Conservation (phyloP, 2,113 vertebrate species). For the Psephotus haematonotus region DNA sequence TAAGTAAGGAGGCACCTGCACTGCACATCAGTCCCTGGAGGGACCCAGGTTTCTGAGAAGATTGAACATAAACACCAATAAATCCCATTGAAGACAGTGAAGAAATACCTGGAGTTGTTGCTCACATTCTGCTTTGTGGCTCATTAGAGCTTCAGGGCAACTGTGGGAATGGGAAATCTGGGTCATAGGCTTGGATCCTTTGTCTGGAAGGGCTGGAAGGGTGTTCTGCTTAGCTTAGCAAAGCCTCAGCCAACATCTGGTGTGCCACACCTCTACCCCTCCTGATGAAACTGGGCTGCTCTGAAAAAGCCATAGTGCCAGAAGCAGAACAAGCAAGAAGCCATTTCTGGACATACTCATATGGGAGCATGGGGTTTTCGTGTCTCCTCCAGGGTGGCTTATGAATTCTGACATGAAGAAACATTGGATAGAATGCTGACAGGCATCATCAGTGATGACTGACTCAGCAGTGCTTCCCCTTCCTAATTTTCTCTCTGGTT, state of each 20-base stretch:
- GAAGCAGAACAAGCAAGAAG: background rate
- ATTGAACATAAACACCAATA: background rate
- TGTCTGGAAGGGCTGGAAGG: background rate
- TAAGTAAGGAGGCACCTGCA: background rate
- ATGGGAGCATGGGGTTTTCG: accelerated
- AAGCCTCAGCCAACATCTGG: background rate
- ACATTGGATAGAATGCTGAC: background rate
- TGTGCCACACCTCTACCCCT: background rate
- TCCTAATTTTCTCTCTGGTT: background rate
- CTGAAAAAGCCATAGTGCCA: background rate
- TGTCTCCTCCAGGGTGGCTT: background rate
- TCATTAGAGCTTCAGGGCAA: background rate
- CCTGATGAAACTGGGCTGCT: background rate
- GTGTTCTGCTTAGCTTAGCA: background rate
- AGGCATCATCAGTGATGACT: background rate
- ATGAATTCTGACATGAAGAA: background rate
- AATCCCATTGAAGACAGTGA: background rate
- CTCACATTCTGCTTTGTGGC: background rate
- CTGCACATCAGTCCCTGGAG: background rate
- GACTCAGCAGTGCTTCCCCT: background rate
- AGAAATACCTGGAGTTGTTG: background rate
- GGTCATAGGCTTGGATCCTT: background rate
- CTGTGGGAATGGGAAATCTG: background rate
- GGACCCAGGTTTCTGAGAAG: background rate
- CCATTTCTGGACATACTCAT: background rate